Evolutionary conservation across 2,113 vertebrate species (phyloP).

Genomic region (Clupea harengus): DNA sequence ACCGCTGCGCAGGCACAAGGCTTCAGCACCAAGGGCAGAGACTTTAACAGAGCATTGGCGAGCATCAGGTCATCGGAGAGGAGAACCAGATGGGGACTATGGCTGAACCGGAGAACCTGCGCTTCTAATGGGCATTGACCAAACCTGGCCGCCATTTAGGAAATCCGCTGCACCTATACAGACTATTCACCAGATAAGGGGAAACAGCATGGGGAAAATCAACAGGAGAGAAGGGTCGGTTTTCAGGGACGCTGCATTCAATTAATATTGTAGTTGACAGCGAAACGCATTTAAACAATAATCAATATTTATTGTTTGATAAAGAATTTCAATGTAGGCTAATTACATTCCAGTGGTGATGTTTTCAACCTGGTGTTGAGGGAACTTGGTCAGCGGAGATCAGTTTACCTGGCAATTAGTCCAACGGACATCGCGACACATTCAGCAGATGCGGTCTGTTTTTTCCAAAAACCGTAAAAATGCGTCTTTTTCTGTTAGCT

Average conservation of each 20-base stretch:
- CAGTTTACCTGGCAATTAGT: conserved; percentile 20
- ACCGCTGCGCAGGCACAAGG: conserved; percentile 53
- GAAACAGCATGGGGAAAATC: conserved; percentile 36
- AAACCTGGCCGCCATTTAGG: conserved; percentile 6
- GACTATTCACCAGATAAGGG: not conserved
- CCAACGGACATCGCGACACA: conserved; percentile 32
- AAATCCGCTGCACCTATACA: not conserved
- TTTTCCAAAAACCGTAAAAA: conserved; percentile 50
- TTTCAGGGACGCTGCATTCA: conserved; percentile 13
- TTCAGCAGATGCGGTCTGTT: conserved; percentile 30
- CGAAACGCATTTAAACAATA: not conserved
- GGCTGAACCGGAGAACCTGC: conserved; percentile 3
- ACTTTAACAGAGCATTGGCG: conserved; percentile 38
- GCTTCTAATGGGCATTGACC: conserved; percentile 1
- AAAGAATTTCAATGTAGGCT: conserved; percentile 23
- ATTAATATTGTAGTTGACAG: not conserved
- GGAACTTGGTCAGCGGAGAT: conserved; percentile 24
- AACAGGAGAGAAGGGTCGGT: conserved; percentile 39
- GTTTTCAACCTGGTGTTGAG: conserved; percentile 16
- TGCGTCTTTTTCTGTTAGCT: conserved; percentile 83
- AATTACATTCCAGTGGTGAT: conserved; percentile 45
- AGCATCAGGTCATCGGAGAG: conserved; percentile 68
- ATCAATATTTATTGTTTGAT: conserved; percentile 29
- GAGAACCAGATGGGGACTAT: conserved; percentile 24
- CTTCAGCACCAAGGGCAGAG: conserved; percentile 70